Conservation (phyloP, 2,888 invertebrate genomes). For the Pristionchus maxplancki region DNA sequence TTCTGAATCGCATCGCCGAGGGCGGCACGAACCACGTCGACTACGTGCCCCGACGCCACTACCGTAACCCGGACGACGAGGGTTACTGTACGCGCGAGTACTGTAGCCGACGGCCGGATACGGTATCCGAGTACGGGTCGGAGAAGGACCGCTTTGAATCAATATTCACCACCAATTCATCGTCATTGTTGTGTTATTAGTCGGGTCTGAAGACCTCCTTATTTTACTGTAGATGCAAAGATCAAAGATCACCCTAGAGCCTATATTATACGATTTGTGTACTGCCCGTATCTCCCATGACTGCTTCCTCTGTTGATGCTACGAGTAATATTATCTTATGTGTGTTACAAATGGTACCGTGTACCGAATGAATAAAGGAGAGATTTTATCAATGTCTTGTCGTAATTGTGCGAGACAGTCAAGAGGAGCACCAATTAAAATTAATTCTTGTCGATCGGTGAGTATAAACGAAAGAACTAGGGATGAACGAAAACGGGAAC, state of each 20-base stretch:
- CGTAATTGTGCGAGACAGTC: too few species aligned
- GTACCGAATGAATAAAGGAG: constrained; percentile 7
- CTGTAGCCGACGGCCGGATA: neutral
- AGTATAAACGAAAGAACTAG: too few species aligned
- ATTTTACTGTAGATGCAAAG: neutral
- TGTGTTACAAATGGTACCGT: constrained; percentile 24
- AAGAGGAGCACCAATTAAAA: too few species aligned
- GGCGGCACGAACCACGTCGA: constrained; percentile 22
- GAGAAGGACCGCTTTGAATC: neutral
- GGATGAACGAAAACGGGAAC: too few species aligned
- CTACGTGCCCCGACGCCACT: constrained; percentile 4
- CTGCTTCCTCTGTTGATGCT: neutral
- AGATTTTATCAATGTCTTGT: neutral
- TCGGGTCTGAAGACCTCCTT: neutral
- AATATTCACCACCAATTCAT: neutral
- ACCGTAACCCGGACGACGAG: neutral
- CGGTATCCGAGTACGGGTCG: neutral
- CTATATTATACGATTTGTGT: neutral
- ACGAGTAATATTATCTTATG: constrained; percentile 25
- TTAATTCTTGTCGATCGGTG: too few species aligned
- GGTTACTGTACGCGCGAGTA: neutral
- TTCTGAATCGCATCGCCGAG: constrained; percentile 32
- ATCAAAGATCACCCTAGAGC: neutral
- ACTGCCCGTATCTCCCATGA: constrained; percentile 13
- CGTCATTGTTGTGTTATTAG: constrained; percentile 17